A percentile compares a stretch with the other conserved stretches of the same genome.
phyloP scores from a whole-genome alignment of 2,888 invertebrate species.

The Tubulanus polymorphus region DNA sequence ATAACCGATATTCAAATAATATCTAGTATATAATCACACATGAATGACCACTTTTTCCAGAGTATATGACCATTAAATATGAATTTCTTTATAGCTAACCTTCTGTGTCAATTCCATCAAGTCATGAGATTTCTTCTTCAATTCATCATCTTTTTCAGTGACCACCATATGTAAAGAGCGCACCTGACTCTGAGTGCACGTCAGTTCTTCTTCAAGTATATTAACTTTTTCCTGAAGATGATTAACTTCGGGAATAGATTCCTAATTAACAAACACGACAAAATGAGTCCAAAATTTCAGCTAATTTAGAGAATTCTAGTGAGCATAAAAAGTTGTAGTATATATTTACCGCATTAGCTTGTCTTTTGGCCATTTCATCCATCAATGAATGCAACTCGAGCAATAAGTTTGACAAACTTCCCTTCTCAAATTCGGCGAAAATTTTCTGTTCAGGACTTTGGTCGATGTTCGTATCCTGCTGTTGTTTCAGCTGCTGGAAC shows the following conservation, averaged over 20 bases:
- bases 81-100: slow-evolving; percentile 54
- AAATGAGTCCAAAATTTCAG: background rate
- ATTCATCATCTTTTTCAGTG: slow-evolving; percentile 74
- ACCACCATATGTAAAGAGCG: slow-evolving; percentile 57
- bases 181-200: slow-evolving; percentile 14
- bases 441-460: slow-evolving; percentile 14
- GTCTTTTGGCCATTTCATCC: slow-evolving; percentile 26
- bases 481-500: background rate
- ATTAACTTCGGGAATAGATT: background rate
- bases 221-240: background rate
- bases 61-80: too few relatives aligned
- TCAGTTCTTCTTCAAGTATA: slow-evolving; percentile 21
- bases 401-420: slow-evolving; percentile 25
- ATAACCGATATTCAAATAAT: too few relatives aligned
- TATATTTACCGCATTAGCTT: background rate
- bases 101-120: slow-evolving; percentile 76
- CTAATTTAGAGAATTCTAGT: background rate
- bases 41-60: too few relatives aligned
- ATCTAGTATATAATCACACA: too few relatives aligned
- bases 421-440: slow-evolving; percentile 11
- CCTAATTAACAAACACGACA: background rate
- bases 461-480: slow-evolving; percentile 9
- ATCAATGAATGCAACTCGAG: slow-evolving; percentile 40
- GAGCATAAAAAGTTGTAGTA: background rate
- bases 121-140: slow-evolving; percentile 72